These are phyloP conservation scores for Luperina testacea DNA, from an alignment of 2,888 invertebrate genomes.

Conservation along the genomic window DNA sequence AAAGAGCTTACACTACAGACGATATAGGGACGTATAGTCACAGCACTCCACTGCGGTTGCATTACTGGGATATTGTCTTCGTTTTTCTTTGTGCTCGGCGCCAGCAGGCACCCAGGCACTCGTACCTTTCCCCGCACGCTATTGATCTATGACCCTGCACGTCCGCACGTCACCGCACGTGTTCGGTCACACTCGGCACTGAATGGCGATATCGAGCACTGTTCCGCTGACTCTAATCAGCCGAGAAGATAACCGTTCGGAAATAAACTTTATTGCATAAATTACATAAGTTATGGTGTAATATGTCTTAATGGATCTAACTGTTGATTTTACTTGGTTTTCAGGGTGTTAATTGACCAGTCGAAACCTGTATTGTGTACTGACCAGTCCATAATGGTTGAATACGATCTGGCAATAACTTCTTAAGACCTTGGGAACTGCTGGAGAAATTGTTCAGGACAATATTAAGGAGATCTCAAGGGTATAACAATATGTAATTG, in stretches of 20 bases:
- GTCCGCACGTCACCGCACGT: constrained; percentile 49
- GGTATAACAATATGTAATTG: constrained; percentile 1
- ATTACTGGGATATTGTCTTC: constrained; percentile 1
- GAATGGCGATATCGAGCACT: constrained; percentile 32
- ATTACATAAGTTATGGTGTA: constrained; percentile 34
- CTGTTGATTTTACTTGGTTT: constrained; percentile 12
- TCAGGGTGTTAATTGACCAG: not conserved
- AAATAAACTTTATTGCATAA: constrained; percentile 41
- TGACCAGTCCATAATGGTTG: not conserved
- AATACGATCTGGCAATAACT: not conserved
- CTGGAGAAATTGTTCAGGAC: constrained; percentile 1
- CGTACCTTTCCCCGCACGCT: constrained; percentile 36
- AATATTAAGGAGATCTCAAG: not conserved
- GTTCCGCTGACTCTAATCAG: constrained; percentile 55
- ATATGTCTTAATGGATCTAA: constrained; percentile 18
- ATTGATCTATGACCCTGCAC: constrained; percentile 59
- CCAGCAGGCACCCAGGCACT: constrained; percentile 19
- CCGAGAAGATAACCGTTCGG: constrained; percentile 50
- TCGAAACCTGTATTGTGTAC: not conserved
- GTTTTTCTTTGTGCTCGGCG: constrained; percentile 31
- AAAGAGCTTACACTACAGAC: constrained; percentile 16
- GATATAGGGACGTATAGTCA: constrained; percentile 2
- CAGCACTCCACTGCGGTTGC: constrained; percentile 25
- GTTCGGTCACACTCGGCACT: constrained; percentile 41
- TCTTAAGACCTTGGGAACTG: not conserved